Conservation (phyloP, 2,113 vertebrate genomes). For the Pholis gunnellus region DNA sequence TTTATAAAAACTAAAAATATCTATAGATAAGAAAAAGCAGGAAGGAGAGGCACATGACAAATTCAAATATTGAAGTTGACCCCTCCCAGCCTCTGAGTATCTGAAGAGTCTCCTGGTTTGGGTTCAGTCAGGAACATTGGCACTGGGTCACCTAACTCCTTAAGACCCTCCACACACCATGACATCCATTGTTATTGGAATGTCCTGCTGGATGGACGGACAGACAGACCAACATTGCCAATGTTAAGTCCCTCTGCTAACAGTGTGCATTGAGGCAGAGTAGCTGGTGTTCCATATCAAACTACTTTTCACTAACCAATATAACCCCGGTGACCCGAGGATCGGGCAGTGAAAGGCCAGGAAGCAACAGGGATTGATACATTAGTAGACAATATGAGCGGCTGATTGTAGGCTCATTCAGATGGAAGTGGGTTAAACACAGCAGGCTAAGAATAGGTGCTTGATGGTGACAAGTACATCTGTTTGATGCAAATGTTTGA, state of each 20-base stretch:
- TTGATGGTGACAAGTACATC: constrained; percentile 33
- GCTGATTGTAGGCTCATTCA: constrained; percentile 39
- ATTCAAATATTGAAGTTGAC: background rate
- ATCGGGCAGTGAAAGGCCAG: background rate
- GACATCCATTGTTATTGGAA: background rate
- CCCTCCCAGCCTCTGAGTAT: background rate
- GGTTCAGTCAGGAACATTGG: background rate
- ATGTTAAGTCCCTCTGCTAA: background rate
- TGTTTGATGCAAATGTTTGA: constrained; percentile 12
- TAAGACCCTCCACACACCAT: background rate
- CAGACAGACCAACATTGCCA: background rate
- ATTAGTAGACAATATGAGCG: constrained; percentile 27
- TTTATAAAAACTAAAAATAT: background rate
- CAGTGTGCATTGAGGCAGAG: background rate
- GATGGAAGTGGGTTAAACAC: constrained; percentile 59
- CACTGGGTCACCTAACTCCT: background rate
- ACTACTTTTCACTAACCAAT: background rate
- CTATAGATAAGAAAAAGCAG: background rate
- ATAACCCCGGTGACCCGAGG: constrained; percentile 3
- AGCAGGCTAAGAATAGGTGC: constrained; percentile 47
- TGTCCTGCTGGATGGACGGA: background rate
- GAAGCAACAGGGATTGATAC: constrained; percentile 26
- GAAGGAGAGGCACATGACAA: background rate
- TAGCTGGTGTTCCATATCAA: background rate
- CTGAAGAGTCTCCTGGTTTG: background rate